Evolutionary conservation across 2,888 invertebrate genomes (phyloP).

Genomic region (Lydus trimaculatus): DNA sequence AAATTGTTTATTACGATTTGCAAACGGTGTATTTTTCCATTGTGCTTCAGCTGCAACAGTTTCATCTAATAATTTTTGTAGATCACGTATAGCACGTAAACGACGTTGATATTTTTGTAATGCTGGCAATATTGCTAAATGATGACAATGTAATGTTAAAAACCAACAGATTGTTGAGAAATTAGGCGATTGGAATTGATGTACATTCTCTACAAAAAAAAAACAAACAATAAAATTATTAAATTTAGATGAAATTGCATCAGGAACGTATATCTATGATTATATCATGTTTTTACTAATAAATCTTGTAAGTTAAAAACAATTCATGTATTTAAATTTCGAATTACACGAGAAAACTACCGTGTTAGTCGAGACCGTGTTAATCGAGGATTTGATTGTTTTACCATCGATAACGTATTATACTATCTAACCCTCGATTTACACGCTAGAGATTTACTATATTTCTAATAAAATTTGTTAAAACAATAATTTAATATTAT

Average conservation of each 20-base stretch:
- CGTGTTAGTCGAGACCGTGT: too few species aligned
- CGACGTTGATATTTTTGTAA: slow-evolving; percentile 84
- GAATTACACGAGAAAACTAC: too few species aligned
- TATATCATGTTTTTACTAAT: too few species aligned
- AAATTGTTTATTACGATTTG: slow-evolving; percentile 80
- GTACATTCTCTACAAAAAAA: slow-evolving; percentile 61
- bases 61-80: slow-evolving; percentile 88
- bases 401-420: too few species aligned
- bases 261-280: too few species aligned
- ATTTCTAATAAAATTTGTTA: too few species aligned
- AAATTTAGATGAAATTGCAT: slow-evolving; percentile 4
- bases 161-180: slow-evolving; percentile 99
- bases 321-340: too few species aligned
- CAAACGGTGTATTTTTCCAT: slow-evolving; percentile 81
- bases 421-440: too few species aligned
- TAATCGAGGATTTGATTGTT: too few species aligned
- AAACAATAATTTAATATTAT: too few species aligned
- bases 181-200: slow-evolving; percentile 80
- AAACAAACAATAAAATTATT: slow-evolving; percentile 12
- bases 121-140: slow-evolving; percentile 88
- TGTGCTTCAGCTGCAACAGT: slow-evolving; percentile 80
- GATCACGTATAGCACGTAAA: slow-evolving; percentile 78
- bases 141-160: slow-evolving; percentile 92
- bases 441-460: too few species aligned
- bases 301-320: too few species aligned